phyloP scores from a whole-genome alignment of 2,888 invertebrate species.

The Himalopsyche anomala region DNA sequence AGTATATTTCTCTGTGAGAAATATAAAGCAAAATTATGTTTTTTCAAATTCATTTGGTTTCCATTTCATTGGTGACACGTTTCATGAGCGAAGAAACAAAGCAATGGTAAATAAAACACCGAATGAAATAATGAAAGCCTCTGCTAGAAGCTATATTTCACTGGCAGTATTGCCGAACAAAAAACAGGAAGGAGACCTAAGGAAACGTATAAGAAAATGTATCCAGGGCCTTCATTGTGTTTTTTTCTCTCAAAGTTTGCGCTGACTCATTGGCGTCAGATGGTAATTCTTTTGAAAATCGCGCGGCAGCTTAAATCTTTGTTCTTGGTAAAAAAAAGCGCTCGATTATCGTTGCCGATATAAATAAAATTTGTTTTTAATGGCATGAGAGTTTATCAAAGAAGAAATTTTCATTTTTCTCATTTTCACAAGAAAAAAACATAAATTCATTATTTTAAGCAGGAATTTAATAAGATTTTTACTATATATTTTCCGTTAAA shows the following conservation, averaged over 20 bases:
- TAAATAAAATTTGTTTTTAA: constrained; percentile 44
- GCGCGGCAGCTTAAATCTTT: constrained; percentile 44
- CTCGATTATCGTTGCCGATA: constrained; percentile 52
- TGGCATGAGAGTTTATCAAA: too few species aligned
- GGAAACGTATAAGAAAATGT: constrained; percentile 54
- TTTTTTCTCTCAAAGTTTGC: constrained; percentile 46
- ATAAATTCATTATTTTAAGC: too few species aligned
- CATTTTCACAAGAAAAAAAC: too few species aligned
- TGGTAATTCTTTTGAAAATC: constrained; percentile 53
- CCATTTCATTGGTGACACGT: constrained; percentile 10
- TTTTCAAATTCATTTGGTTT: background rate
- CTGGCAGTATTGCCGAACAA: constrained; percentile 47
- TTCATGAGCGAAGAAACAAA: constrained; percentile 16
- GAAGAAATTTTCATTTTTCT: too few species aligned
- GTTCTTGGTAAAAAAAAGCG: constrained; percentile 52
- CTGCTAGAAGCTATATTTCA: constrained; percentile 56
- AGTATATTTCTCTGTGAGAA: too few species aligned
- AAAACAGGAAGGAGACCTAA: constrained; percentile 55
- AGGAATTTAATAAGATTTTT: too few species aligned
- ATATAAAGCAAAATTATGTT: too few species aligned
- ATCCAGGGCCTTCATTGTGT: constrained; percentile 50
- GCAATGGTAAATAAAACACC: constrained; percentile 5
- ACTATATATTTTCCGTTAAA: too few species aligned
- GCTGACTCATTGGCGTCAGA: constrained; percentile 61
- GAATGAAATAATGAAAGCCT: constrained; percentile 45